Percentiles rank a stretch among this genome's conserved stretches.
phyloP scores from a whole-genome alignment of 2,797 vertebrate genomes.

The Pteropus rufus region DNA sequence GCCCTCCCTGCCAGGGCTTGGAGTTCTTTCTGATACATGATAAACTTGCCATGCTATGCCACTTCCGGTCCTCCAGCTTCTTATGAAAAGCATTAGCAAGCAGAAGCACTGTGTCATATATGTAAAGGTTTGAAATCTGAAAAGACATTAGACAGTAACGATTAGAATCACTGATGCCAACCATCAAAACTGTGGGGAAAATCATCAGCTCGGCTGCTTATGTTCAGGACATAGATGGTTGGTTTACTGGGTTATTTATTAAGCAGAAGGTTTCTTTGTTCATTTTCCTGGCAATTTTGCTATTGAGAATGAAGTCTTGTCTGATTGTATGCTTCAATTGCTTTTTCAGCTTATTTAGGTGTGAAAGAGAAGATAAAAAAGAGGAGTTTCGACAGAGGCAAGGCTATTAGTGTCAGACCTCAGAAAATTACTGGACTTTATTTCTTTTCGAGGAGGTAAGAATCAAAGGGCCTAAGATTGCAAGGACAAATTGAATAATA shows the following conservation, averaged over 20 bases:
- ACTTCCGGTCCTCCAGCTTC: conserved; percentile 98
- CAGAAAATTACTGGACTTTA: conserved; percentile 33
- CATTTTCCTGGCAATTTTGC: not conserved
- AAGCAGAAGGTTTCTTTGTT: conserved; percentile 27
- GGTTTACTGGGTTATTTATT: conserved; percentile 29
- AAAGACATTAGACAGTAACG: conserved; percentile 68
- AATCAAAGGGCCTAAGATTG: not conserved
- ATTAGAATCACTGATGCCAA: conserved; percentile 32
- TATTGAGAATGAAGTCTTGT: conserved; percentile 34
- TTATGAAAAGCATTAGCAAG: conserved; percentile 98
- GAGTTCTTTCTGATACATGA: conserved; percentile 98
- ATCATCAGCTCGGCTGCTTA: not conserved
- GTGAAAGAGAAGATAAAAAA: conserved; percentile 37
- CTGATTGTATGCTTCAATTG: conserved; percentile 42
- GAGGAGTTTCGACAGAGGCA: not conserved
- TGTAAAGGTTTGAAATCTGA: conserved; percentile 97
- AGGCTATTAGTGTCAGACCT: conserved; percentile 24
- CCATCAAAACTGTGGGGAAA: conserved; percentile 25
- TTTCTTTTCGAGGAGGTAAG: conserved; percentile 23
- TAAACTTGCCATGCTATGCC: conserved; percentile 99
- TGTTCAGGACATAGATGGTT: not conserved
- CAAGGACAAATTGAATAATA: conserved; percentile 40
- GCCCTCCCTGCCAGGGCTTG: conserved; percentile 99
- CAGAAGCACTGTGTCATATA: conserved; percentile 95
- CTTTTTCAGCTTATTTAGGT: conserved; percentile 35